Base-by-base conservation (phyloP, 2,797 vertebrate genomes). In the Menidia menidia region DNA sequence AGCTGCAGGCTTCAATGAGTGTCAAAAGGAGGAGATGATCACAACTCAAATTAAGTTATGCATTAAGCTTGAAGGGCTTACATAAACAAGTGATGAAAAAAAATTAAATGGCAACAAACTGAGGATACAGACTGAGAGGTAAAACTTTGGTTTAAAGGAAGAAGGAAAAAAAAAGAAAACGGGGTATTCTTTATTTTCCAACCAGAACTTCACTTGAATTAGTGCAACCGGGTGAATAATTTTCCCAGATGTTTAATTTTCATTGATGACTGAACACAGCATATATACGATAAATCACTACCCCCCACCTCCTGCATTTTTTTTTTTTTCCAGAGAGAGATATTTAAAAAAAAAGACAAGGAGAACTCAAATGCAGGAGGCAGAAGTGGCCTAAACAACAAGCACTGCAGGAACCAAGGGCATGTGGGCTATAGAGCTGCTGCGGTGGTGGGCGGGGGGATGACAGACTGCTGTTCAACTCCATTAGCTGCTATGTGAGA, bases 401-500 rank as follows among this genome's bases (percentile, higher is more conserved):
- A 93, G 96, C 93, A 80, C 86, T 92, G 95, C 95, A 95, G 93
- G 94, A 96, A 97, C 95, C 97, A 98, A 98, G 98, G 98, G 96
- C 97, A 98, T 95, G 95, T 92, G 92, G 89, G 95, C 96, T 95
- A 94, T 95, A 95, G 95, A 94, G 94, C 88, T 73, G 87, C 65
- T 81, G 77, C 75, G 75, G 62, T 35, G 75, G 81, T 64, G 78
- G 76, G 83, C 11, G 81, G 80, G 82, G 80, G 86, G 94, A 96
- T 97, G 97, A 97, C 97, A 98, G 96, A 96, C 96, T 96, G 97
- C 95, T 96, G 97, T 99, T 99, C 97, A 95, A 96, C 96, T 96
- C 97, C 97, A 99, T 99, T 99, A 99, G 98, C 96, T 95, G 97
- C 97, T 96, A 96, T 96, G 96, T 94, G 96, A 97, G 96, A 96